phyloP scores from a whole-genome alignment of 2,113 vertebrate genomes.

The Sylvietta virens region DNA sequence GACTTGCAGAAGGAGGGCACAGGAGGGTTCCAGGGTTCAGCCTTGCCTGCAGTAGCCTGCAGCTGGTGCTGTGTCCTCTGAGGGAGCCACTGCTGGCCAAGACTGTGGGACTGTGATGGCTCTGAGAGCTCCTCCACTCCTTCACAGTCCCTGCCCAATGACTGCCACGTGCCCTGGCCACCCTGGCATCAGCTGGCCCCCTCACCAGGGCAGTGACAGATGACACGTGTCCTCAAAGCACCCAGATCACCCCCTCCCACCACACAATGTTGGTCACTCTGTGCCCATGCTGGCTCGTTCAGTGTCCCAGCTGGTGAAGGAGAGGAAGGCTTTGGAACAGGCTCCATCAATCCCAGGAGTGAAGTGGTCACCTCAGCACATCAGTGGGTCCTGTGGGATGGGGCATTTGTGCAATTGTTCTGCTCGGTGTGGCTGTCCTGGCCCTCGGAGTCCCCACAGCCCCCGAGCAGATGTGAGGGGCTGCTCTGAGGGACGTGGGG shows the following conservation, averaged over 20 bases:
- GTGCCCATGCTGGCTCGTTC: not conserved
- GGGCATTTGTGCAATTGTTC: not conserved
- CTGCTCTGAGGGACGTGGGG: not conserved
- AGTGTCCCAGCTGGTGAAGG: not conserved
- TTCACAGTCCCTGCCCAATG: not conserved
- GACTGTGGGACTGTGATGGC: not conserved
- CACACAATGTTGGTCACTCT: fast-evolving
- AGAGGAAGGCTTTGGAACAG: not conserved
- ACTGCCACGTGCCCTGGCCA: not conserved
- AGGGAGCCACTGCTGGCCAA: not conserved
- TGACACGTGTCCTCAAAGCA: not conserved
- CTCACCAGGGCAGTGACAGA: not conserved
- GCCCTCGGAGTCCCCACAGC: not conserved
- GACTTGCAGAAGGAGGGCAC: not conserved
- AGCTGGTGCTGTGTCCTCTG: not conserved
- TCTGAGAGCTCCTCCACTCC: not conserved
- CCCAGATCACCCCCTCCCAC: not conserved
- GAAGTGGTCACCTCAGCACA: not conserved
- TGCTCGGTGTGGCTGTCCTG: not conserved
- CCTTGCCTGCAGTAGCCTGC: not conserved
- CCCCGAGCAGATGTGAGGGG: not conserved
- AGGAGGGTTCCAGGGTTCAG: not conserved
- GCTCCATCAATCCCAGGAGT: not conserved
- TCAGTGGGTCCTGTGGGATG: not conserved
- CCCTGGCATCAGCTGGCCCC: not conserved